Base-by-base conservation (phyloP, 2,888 invertebrate genomes). In the Orthosia incerta region DNA sequence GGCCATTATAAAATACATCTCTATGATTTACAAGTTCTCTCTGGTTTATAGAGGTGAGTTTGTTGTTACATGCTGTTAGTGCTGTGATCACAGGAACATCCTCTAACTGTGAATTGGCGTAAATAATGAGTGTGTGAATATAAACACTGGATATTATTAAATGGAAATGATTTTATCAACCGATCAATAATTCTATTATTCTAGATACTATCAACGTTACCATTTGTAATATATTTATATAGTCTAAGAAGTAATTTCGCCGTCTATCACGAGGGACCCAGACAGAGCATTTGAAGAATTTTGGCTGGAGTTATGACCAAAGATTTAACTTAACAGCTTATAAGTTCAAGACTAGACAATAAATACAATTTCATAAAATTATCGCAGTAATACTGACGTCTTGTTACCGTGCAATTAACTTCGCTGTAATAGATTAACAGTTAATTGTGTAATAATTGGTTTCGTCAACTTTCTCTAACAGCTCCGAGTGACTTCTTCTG, bases 21-120 rank as follows among this genome's bases (percentile, higher is more conserved):
- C 63, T 78, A 76, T 84, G 81, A 84, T 87, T 84, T 76, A 84
- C 56, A 74, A 80, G 71, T 74, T 76, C 79, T 87, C 74, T 82
- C 76, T 83, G 81, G 66, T 73, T 64, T 74, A 78, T 71, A 72
- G 63, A 75, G 71, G 69, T 66, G 70, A 80, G 83, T 86, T 84
- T 85, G 83, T 87, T 84, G 82, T 83, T 81, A 76, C 74, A 72
- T 74, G 79, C 76, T 81, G 84, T 85, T 83, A 71, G 73, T 74
- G 79, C 76, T 81, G 84, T 85, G 83, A 71, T 78, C 86, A 82
- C 79, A 87, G 79, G 80, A 86, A 80, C 76, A 80, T 65, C 71
- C 56, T 68, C 76, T 87, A 87, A 87, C 88, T 84, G 87, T 84
- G 76, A 71, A 81, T 79, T 85, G 74, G 79, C 85, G 87, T 84